Evolutionary conservation across 2,113 vertebrate genomes (phyloP), one percentile per base, ranked within the genome.

Genomic region (Elaphurus davidianus): DNA sequence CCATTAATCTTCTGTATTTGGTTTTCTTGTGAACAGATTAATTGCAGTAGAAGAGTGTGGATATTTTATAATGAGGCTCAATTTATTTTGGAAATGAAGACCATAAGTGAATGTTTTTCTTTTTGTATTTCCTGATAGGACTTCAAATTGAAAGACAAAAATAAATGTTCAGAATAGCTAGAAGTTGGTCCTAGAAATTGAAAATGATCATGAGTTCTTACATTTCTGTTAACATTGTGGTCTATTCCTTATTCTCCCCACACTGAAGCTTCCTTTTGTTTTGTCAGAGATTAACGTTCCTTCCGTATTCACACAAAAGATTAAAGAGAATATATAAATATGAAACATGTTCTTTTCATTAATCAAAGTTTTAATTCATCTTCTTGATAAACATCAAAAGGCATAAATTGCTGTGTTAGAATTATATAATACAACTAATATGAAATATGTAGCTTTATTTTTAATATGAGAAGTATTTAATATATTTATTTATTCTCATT

Each of bases 81-180:
- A 84, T 95, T 97, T 96, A 57, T 97, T 96, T 91, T 94, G 82
- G 55, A 92, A 96, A 97, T 95, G 60, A 98, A 92, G 87, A 93
- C 36, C 21, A 19, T 91, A 60, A 85, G 15, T 97, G 50, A 96
- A 55, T 95, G 17, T 94, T 96, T 94, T 95, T 96, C 64, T 79
- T 96, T 59, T 64, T 90, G 21, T 91, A 84, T 79, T 97, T 98
- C 54, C 40, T 91, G 94, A 97, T 82, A 92, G 47, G 12, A 54
- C 64, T 97, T 98, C 62, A 89, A 96, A 92, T 45, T 54, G 92
- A 97, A 59, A 94, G 90, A 78, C 43, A 91, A 94, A 97, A 96
- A 91, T 91, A 94, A 95, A 97, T 83, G 87, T 50, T 94, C 78
- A 62, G 45, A 79, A 87, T 86, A 93, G 71, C 55, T 87, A 96